A percentile compares a stretch with the other conserved stretches of the same genome.
phyloP scores from a whole-genome alignment of 1,140 invertebrate species.

The Maniola jurtina region DNA sequence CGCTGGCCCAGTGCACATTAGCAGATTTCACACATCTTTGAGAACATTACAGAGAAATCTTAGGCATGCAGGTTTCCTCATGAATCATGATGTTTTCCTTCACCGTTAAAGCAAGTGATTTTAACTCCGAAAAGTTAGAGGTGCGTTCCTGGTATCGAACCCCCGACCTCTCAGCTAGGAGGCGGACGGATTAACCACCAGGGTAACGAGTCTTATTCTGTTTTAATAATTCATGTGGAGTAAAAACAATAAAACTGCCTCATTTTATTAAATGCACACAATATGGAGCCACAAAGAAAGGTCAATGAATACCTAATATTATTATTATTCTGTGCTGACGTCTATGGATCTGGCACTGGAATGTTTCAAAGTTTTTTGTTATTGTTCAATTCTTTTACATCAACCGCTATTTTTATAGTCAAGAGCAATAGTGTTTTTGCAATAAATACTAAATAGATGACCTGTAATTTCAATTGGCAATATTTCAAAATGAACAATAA shows the following conservation, averaged over 20 bases:
- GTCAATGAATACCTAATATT: conserved; percentile 10
- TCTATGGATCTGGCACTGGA: conserved; percentile 1
- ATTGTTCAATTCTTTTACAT: not conserved
- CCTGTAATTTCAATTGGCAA: not conserved
- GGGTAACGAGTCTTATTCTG: too few species aligned
- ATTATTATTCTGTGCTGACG: conserved; percentile 7
- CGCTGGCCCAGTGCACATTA: too few species aligned
- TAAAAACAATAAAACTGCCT: not conserved
- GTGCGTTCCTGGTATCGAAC: too few species aligned
- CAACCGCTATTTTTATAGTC: not conserved
- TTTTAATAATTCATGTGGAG: not conserved
- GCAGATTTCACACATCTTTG: too few species aligned
- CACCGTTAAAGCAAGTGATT: too few species aligned
- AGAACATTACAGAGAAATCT: too few species aligned
- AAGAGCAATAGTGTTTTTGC: not conserved
- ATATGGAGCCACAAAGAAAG: conserved; percentile 1
- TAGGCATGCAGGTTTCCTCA: too few species aligned
- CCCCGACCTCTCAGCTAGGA: too few species aligned
- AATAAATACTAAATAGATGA: not conserved
- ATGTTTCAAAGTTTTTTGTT: not conserved
- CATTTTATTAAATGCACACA: not conserved
- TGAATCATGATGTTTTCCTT: too few species aligned
- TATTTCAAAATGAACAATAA: conserved; percentile 1
- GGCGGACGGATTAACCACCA: too few species aligned
- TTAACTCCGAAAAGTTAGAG: too few species aligned